phyloP scores from a whole-genome alignment of 2,888 invertebrate species.

The Eucera pruinosa region DNA sequence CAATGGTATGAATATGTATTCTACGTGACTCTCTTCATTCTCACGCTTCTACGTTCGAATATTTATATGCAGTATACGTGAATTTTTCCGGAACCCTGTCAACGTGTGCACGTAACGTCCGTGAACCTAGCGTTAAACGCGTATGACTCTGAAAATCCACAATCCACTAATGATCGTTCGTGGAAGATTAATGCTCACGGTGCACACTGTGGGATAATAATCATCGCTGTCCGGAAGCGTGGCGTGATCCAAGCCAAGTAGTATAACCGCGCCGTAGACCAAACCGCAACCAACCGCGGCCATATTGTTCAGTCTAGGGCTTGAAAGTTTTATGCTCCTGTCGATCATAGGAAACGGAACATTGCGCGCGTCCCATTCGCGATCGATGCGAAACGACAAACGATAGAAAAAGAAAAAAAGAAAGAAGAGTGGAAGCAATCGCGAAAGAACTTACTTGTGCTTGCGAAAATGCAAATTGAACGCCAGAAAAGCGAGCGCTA shows the following conservation, averaged over 20 bases:
- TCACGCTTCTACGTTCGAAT: too few species aligned
- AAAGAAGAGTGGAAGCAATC: too few species aligned
- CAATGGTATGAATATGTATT: too few species aligned
- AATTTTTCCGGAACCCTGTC: too few species aligned
- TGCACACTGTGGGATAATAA: constrained; percentile 93
- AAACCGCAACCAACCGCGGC: constrained; percentile 95
- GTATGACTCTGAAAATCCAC: too few species aligned
- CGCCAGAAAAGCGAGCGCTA: constrained; percentile 91
- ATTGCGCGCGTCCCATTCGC: neutral
- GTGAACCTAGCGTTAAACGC: too few species aligned
- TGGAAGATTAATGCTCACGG: constrained; percentile 87
- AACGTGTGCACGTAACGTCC: too few species aligned
- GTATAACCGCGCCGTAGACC: constrained; percentile 95
- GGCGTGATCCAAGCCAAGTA: constrained; percentile 94
- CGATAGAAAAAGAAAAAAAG: too few species aligned
- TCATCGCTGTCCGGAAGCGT: constrained; percentile 88
- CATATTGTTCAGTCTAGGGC: constrained; percentile 96
- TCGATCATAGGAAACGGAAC: constrained; percentile 55
- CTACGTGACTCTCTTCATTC: too few species aligned
- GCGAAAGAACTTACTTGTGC: constrained; percentile 90
- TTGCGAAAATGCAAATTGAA: constrained; percentile 94
- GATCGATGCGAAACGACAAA: too few species aligned
- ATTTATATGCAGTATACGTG: too few species aligned
- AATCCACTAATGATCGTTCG: too few species aligned
- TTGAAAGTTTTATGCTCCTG: constrained; percentile 96